A percentile compares a stretch with the other conserved stretches of the same genome.
Conservation (phyloP, 2,888 invertebrate genomes). For the Drosophila cognata region DNA sequence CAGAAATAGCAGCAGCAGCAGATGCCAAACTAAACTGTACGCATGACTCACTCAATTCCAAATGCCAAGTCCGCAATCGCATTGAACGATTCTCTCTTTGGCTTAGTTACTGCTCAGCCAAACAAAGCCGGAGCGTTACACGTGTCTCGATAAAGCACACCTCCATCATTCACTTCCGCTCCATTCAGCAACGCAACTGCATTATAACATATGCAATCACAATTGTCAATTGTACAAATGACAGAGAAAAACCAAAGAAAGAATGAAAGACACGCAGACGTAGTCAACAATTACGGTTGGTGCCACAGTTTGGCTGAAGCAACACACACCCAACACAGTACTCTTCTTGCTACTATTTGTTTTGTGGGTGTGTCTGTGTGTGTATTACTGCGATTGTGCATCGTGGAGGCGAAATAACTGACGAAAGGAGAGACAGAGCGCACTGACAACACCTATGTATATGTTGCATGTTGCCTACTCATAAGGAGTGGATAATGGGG, state of each 20-base stretch:
- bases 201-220: conserved; percentile 77
- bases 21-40: conserved; percentile 27
- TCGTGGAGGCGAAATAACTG: conserved; percentile 2
- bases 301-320: conserved; percentile 73
- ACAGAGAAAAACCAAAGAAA: conserved; percentile 46
- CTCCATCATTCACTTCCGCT: background rate
- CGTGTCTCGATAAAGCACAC: conserved; percentile 23
- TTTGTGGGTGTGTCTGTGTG: conserved; percentile 2
- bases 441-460: conserved; percentile 5
- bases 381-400: conserved; percentile 51
- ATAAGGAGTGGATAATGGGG: conserved; percentile 69
- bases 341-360: conserved; percentile 30
- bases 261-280: conserved; percentile 51
- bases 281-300: conserved; percentile 75
- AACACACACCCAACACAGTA: conserved; percentile 19
- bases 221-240: conserved; percentile 77
- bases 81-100: conserved; percentile 19
- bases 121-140: conserved; percentile 40
- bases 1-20: conserved; percentile 4
- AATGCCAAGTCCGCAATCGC: conserved; percentile 15
- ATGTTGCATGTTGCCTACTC: conserved; percentile 21
- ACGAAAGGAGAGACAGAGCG: conserved; percentile 30
- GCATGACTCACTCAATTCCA: conserved; percentile 31
- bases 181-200: conserved; percentile 45
- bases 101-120: conserved; percentile 24